Base-by-base conservation (phyloP, 2,113 vertebrate species). In the Acanthochromis polyacanthus region DNA sequence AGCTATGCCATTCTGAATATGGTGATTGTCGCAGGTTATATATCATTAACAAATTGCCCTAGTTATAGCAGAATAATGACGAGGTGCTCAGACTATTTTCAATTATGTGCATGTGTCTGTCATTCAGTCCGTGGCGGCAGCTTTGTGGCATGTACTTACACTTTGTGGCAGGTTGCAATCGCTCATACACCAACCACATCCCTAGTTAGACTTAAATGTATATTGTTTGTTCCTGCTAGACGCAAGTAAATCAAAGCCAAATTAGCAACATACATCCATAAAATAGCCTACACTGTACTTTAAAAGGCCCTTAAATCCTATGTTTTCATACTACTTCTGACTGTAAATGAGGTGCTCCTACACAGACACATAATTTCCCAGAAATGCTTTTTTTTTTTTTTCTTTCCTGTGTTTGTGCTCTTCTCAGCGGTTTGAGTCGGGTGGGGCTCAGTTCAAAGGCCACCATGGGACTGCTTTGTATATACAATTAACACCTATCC, bases 401-500 rank as follows among this genome's bases (percentile, higher is more conserved):
- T 40, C 17, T 50, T 59, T 17, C n/a, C 23, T 10, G 15, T 30
- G 8, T 77, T 59, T 59, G 14, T 15, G 5, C 23, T 19, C 16
- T 75, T 25, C 57, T 25, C 32, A 15, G 40, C 4, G 4, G 11
- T 43, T 15, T 43, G 12, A 43, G 11, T 30, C 11, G 48, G 19
- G 28, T 19, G 20, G 11, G 28, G 8, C 57, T 14, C 10, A 36
- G 32, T 36, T 36, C 32, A 36, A 36, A 36, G 32, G 32, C 32
- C 7, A 36, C 32, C 32, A 36, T 10, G 32, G 32, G 32, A 36
- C 12, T 23, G 15, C 28, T 83, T 73, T 63, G 10, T 72, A 32
- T 56, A 5, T 23, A 23, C 38, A 53, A 4, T 80, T 46, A 78
- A 69, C 82, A 85, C 45, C 52, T 63, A 36, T 57, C 52, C 17